These are phyloP conservation scores for Tipula lateralis DNA, from an alignment of 2,888 invertebrate species.

Conservation along the genomic window DNA sequence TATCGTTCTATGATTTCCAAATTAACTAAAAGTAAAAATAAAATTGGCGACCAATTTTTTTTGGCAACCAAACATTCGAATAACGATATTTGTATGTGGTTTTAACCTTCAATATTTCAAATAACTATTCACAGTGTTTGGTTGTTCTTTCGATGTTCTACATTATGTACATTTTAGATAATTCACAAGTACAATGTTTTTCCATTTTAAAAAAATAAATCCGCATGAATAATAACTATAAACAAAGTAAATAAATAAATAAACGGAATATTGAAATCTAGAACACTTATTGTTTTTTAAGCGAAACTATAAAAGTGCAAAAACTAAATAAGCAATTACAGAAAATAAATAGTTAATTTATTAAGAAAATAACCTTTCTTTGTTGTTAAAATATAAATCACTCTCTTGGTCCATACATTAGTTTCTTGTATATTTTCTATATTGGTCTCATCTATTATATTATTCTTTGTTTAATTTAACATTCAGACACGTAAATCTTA, in stretches of 20 bases:
- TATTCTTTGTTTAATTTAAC: not conserved
- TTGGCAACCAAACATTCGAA: not conserved
- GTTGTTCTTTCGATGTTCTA: not conserved
- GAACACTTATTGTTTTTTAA: not conserved
- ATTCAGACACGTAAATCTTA: not conserved
- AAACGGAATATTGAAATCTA: not conserved
- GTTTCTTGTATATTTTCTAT: not conserved
- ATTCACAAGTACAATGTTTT: not conserved
- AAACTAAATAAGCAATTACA: conserved; percentile 7
- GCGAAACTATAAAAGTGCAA: conserved; percentile 11
- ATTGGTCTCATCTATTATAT: not conserved
- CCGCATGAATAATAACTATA: not conserved
- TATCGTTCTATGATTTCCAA: not conserved
- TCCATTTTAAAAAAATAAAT: not conserved
- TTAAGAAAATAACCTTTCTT: not conserved
- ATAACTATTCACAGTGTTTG: not conserved
- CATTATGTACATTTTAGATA: not conserved
- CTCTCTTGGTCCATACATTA: not conserved
- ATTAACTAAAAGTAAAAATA: not conserved
- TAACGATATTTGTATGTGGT: not conserved
- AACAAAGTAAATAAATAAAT: not conserved
- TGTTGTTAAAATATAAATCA: conserved; percentile 1
- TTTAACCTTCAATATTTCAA: not conserved
- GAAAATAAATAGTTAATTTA: not conserved
- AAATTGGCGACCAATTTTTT: not conserved